phyloP scores from a whole-genome alignment of 2,797 vertebrate species.

The Enteromius afrohamiltoni region DNA sequence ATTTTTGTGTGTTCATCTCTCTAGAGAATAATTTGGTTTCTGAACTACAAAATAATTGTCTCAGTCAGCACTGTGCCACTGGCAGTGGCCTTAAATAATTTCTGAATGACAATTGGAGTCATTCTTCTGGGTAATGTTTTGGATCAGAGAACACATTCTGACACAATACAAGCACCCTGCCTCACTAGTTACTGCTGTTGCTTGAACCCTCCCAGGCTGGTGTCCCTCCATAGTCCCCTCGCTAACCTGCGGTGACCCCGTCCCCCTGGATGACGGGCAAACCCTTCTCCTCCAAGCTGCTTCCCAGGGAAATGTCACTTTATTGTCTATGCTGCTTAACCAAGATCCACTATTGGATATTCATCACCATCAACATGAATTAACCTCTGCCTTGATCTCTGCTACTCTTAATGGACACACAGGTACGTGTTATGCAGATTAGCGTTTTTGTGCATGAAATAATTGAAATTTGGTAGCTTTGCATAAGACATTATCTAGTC shows the following conservation, averaged over 20 bases:
- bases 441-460: background rate
- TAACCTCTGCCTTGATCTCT: conserved; percentile 98
- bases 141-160: conserved; percentile 48
- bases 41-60: conserved; percentile 2
- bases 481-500: background rate
- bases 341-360: conserved; percentile 92
- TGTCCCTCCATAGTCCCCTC: conserved; percentile 96
- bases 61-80: background rate
- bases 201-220: conserved; percentile 91
- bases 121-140: conserved; percentile 42
- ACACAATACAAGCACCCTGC: conserved; percentile 9
- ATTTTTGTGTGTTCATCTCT: background rate
- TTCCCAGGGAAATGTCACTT: conserved; percentile 99
- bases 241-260: conserved; percentile 94
- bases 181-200: conserved; percentile 71
- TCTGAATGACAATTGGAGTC: background rate
- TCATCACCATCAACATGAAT: conserved; percentile 79
- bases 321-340: conserved; percentile 99
- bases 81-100: conserved; percentile 3
- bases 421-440: conserved; percentile 77
- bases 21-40: background rate
- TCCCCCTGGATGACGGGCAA: conserved; percentile 98
- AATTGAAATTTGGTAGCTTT: background rate
- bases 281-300: conserved; percentile 99
- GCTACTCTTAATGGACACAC: conserved; percentile 96